Base-by-base conservation (phyloP, 2,888 invertebrate species). In the Carcina quercana region DNA sequence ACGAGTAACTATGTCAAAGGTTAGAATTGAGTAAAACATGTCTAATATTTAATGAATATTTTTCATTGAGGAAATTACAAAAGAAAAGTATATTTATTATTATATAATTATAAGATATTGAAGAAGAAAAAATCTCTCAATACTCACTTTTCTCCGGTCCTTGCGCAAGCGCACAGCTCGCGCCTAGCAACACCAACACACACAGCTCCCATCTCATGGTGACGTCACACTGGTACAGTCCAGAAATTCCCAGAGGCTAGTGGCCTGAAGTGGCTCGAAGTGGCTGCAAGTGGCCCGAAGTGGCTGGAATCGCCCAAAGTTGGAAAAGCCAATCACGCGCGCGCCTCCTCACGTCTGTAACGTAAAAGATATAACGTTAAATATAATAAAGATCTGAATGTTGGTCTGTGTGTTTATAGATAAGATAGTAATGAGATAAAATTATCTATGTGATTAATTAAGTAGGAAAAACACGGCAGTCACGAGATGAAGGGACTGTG, bases 401-500 rank as follows among this genome's bases (percentile, higher is more conserved):
- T 53, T 53, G 53, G 42, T 45, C 41, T 40, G 21, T 43, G 31
- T 38, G 33, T 34, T 28, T 34, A 21, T 34, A 29, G 21, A 34
- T 32, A 13, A 42, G 74, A 71, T 75, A 73, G 75, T 55, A 37
- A n/a, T n/a, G n/a, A n/a, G n/a, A n/a, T n/a, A n/a, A n/a, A n/a
- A 44, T 69, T 69, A 73, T 73, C 69, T 50, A 35, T 47, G 52
- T 71, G 68, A 73, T 73, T 69, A 72, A 69, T 70, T 66, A 60
- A 50, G 56, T 71, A 73, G 78, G 76, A 76, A 74, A 76, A 78
- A 64, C 58, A 75, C 70, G 53, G 51, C 34, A 48, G 68, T 79
- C 80, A 79, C 80, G 79, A 75, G 80, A 70, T 63, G 60, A 55
- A 39, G 37, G 30, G 22, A 13, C 30, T 34, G 20, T 28, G 19